Percentiles rank a stretch among this genome's conserved stretches.
phyloP scores from a whole-genome alignment of 2,113 vertebrate genomes.

The Apodemus sylvaticus region DNA sequence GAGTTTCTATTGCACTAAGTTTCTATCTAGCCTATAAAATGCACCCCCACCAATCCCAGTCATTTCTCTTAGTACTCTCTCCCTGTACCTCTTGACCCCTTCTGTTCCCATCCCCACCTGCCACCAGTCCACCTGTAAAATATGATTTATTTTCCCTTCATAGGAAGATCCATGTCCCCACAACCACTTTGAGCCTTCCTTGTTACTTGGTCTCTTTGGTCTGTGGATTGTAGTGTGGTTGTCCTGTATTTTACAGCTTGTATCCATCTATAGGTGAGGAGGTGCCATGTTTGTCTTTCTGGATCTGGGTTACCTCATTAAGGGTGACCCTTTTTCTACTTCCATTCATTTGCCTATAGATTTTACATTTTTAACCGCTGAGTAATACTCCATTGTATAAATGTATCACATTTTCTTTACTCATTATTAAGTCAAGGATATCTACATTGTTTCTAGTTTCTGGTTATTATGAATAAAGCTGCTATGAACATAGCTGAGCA shows the following conservation, averaged over 20 bases:
- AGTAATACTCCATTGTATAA: not conserved
- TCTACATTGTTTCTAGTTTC: not conserved
- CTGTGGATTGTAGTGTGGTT: not conserved
- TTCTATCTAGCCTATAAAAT: not conserved
- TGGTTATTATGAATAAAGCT: not conserved
- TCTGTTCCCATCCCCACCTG: not conserved
- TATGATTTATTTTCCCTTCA: not conserved
- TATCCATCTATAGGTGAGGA: not conserved
- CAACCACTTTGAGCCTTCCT: not conserved
- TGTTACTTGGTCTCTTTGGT: not conserved
- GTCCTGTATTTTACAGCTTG: not conserved
- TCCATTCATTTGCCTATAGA: not conserved
- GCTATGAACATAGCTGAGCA: not conserved
- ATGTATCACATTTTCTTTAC: not conserved
- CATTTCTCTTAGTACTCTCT: not conserved
- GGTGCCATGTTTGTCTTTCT: not conserved
- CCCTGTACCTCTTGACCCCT: not conserved
- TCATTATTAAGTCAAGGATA: not conserved
- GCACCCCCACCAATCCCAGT: not conserved
- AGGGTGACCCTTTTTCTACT: not conserved
- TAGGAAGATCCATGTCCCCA: no score
- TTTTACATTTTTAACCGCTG: not conserved
- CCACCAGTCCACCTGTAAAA: not conserved
- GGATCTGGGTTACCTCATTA: not conserved
- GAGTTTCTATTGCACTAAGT: not conserved